Conservation (phyloP, 2,888 invertebrate genomes). For the Melanostoma mellinum region DNA sequence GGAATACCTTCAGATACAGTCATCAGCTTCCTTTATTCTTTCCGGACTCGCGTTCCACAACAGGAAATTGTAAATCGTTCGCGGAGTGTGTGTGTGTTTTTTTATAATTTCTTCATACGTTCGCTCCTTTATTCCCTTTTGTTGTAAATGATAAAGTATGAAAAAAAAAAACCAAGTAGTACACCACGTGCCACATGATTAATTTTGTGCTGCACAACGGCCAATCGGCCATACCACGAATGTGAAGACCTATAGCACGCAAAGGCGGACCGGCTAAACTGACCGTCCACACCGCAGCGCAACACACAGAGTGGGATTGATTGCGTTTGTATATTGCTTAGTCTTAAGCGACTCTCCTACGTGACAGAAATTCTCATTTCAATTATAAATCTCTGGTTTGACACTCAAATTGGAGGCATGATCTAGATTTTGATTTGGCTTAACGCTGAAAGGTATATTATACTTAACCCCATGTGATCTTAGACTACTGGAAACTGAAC, state of each 20-base stretch:
- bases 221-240: neutral
- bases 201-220: neutral
- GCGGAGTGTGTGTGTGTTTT: slow-evolving; percentile 23
- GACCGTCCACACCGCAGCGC: slow-evolving; percentile 7
- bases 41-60: slow-evolving; percentile 55
- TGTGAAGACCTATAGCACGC: neutral
- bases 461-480: slow-evolving; percentile 43
- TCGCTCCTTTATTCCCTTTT: slow-evolving; percentile 33
- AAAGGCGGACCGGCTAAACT: slow-evolving; percentile 24
- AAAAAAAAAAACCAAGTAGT: slow-evolving; percentile 41
- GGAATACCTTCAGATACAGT: slow-evolving; percentile 41
- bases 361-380: slow-evolving; percentile 53
- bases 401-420: slow-evolving; percentile 60
- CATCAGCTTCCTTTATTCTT: slow-evolving; percentile 54
- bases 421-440: slow-evolving; percentile 43
- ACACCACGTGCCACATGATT: slow-evolving; percentile 60
- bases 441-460: neutral
- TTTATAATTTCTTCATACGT: slow-evolving; percentile 33
- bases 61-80: slow-evolving; percentile 71
- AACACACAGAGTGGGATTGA: slow-evolving; percentile 9
- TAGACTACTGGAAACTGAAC: neutral
- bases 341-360: slow-evolving; percentile 54
- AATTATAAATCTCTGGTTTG: slow-evolving; percentile 59
- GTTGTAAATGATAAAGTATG: neutral
- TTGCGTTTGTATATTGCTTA: slow-evolving; percentile 7